Conservation (phyloP, 2,797 vertebrate genomes). For the Myotis daubentonii region DNA sequence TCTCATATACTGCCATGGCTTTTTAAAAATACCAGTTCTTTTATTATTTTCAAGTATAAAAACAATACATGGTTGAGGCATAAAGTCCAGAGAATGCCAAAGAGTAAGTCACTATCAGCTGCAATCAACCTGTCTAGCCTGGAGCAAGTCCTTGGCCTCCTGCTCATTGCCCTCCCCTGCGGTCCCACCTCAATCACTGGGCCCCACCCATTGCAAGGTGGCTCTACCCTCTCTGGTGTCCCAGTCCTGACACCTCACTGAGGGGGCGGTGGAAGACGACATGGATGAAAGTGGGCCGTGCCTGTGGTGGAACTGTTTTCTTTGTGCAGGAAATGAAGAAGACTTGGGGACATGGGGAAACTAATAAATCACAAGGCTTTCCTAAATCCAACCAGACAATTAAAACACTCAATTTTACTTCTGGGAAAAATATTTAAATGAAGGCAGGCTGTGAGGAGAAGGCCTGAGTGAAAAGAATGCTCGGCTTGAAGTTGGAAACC, state of each 20-base stretch:
- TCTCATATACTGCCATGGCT: not conserved
- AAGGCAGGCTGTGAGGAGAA: not conserved
- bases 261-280: not conserved
- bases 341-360: not conserved
- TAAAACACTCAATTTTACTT: not conserved
- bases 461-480: slow-evolving; percentile 9
- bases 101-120: not conserved
- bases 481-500: not conserved
- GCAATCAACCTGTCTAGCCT: too few relatives aligned
- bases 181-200: not conserved
- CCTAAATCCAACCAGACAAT: not conserved
- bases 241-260: not conserved
- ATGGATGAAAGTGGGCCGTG: not conserved
- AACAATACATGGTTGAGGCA: not conserved
- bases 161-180: not conserved
- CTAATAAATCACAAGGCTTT: slow-evolving; percentile 6
- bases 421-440: not conserved
- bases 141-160: not conserved
- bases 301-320: not conserved
- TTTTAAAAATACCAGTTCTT: not conserved
- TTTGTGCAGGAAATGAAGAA: not conserved
- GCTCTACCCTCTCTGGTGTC: not conserved
- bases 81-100: not conserved
- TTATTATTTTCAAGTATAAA: not conserved
- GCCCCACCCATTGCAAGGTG: too few relatives aligned